phyloP scores from a whole-genome alignment of 2,888 invertebrate genomes.

The Neoaliturus tenellus region DNA sequence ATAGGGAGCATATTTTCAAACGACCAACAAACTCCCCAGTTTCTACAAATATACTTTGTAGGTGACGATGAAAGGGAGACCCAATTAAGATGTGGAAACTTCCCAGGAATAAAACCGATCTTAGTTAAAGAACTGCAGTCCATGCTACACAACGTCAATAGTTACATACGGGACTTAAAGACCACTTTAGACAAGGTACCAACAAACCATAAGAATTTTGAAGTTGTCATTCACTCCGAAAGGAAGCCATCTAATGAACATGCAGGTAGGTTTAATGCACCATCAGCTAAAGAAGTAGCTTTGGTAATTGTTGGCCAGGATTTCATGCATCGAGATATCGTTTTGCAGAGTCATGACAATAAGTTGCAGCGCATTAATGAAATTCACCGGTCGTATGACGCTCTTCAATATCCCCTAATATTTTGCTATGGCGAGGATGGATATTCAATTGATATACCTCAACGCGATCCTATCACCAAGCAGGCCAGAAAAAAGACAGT shows the following conservation, averaged over 20 bases:
- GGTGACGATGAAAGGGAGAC: conserved; percentile 7
- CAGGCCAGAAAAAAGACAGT: not conserved
- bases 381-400: conserved; percentile 65
- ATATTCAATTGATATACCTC: conserved; percentile 63
- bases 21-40: conserved; percentile 56
- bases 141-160: not conserved
- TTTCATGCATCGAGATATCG: too few species aligned
- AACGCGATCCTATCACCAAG: conserved; percentile 10
- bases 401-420: conserved; percentile 69
- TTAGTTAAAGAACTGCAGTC: not conserved
- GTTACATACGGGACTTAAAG: not conserved
- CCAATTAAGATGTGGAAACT: not conserved
- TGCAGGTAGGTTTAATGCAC: conserved; percentile 54
- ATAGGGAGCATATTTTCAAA: conserved; percentile 57
- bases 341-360: conserved; percentile 62
- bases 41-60: conserved; percentile 65
- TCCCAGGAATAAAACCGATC: not conserved
- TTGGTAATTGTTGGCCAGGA: too few species aligned
- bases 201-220: conserved; percentile 19
- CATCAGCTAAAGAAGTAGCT: conserved; percentile 57
- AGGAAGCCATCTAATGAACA: conserved; percentile 49
- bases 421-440: conserved; percentile 67
- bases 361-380: conserved; percentile 59
- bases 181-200: not conserved
- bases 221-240: conserved; percentile 57